phyloP scores from a whole-genome alignment of 1,140 invertebrate species.

The Drosophila persimilis region DNA sequence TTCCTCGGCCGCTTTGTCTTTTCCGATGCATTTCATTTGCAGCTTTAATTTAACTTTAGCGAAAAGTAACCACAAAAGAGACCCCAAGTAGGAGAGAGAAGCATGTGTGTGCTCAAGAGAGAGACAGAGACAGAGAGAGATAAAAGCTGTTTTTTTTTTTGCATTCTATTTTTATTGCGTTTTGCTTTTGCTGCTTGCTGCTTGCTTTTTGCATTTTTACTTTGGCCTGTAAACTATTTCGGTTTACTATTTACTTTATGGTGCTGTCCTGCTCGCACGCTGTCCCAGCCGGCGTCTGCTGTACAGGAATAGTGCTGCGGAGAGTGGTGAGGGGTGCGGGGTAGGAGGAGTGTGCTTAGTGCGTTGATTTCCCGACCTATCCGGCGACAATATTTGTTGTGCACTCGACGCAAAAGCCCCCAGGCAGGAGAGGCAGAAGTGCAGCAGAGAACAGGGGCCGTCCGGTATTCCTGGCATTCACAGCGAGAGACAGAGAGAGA shows the following conservation, averaged over 20 bases:
- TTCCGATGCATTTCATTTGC: conserved; percentile 46
- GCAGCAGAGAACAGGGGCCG: conserved; percentile 14
- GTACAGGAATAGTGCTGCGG: neutral
- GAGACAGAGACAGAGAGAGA: conserved; percentile 13
- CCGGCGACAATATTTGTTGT: conserved; percentile 81
- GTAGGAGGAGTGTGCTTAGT: conserved; percentile 45
- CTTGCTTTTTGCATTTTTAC: conserved; percentile 69
- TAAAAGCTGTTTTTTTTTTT: conserved; percentile 62
- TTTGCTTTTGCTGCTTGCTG: conserved; percentile 36
- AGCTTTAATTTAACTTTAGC: conserved; percentile 65
- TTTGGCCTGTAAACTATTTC: conserved; percentile 77
- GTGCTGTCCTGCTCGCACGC: conserved; percentile 32
- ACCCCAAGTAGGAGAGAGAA: conserved; percentile 3
- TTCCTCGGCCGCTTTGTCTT: conserved; percentile 7
- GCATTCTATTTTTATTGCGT: conserved; percentile 73
- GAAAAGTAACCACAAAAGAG: conserved; percentile 24
- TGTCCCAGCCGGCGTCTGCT: conserved; percentile 34
- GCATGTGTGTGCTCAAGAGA: too few relatives aligned
- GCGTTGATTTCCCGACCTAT: conserved; percentile 79
- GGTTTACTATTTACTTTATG: conserved; percentile 80
- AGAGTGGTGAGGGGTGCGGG: neutral
- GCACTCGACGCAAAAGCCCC: conserved; percentile 65
- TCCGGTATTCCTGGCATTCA: conserved; percentile 21
- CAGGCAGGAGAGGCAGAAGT: conserved; percentile 24
- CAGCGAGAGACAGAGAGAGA: neutral